Conservation (phyloP, 1,140 invertebrate genomes). For the Chlorops oryzae region DNA sequence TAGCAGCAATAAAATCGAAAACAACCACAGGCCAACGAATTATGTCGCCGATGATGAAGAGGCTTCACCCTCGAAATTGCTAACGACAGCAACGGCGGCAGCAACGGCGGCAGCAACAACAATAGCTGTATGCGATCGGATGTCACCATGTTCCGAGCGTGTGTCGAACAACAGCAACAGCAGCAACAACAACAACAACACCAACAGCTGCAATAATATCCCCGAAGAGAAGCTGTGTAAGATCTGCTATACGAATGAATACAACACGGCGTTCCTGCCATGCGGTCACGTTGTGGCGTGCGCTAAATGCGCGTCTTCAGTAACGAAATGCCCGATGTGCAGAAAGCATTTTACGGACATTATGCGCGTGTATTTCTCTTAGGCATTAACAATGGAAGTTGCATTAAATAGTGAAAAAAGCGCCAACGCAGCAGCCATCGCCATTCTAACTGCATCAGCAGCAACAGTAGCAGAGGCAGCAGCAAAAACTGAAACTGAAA, state of each 20-base stretch:
- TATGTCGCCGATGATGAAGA: background rate
- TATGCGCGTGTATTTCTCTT: conserved; percentile 48
- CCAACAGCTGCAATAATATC: conserved; percentile 21
- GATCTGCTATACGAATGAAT: conserved; percentile 68
- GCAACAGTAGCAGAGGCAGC: too few species aligned
- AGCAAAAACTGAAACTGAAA: too few species aligned
- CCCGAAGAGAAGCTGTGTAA: conserved; percentile 54
- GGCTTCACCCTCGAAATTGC: background rate
- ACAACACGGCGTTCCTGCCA: conserved; percentile 78
- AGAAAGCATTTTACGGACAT: conserved; percentile 56
- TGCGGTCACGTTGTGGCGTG: conserved; percentile 84
- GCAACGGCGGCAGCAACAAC: conserved; percentile 3
- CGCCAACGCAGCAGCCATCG: too few species aligned
- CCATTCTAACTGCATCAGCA: too few species aligned
- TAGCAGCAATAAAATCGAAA: too few species aligned
- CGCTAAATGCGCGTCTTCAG: conserved; percentile 70
- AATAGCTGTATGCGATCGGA: background rate
- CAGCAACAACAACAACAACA: background rate
- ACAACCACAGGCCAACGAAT: too few species aligned
- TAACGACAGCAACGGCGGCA: conserved; percentile 22
- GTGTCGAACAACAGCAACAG: background rate
- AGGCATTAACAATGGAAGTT: conserved; percentile 16
- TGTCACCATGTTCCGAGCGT: background rate
- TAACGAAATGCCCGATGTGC: conserved; percentile 78
- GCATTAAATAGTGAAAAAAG: too few species aligned